Conservation (phyloP, 2,797 vertebrate genomes). For the Potorous gilbertii region DNA sequence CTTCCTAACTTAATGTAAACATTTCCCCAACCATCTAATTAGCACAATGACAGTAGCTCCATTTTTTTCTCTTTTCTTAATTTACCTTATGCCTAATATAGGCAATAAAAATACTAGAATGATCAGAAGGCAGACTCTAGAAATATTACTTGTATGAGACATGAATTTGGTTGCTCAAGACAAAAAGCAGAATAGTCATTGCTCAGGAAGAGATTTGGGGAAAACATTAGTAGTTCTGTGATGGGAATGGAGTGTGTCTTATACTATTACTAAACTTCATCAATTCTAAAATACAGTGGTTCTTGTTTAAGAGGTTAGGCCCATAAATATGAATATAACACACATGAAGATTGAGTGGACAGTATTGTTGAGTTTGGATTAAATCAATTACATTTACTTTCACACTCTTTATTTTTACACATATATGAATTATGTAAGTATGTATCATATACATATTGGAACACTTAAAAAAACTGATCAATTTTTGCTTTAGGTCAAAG, state of each 20-base stretch:
- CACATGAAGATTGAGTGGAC: background rate
- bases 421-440: background rate
- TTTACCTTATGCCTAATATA: background rate
- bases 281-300: background rate
- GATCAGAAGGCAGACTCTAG: background rate
- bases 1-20: background rate
- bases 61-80: background rate
- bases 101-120: background rate
- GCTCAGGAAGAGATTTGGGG: background rate
- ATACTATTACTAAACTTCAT: background rate
- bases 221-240: background rate
- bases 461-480: background rate
- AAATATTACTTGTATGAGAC: background rate
- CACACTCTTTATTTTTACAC: background rate
- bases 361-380: constrained; percentile 10
- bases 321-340: background rate
- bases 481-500: background rate
- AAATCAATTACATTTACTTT: background rate
- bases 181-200: background rate
- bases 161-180: background rate
- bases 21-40: background rate
- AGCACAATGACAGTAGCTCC: background rate
- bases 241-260: background rate
- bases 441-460: background rate
- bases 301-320: background rate